Conservation (phyloP, 2,888 invertebrate genomes). For the Trachelus iudaicus region DNA sequence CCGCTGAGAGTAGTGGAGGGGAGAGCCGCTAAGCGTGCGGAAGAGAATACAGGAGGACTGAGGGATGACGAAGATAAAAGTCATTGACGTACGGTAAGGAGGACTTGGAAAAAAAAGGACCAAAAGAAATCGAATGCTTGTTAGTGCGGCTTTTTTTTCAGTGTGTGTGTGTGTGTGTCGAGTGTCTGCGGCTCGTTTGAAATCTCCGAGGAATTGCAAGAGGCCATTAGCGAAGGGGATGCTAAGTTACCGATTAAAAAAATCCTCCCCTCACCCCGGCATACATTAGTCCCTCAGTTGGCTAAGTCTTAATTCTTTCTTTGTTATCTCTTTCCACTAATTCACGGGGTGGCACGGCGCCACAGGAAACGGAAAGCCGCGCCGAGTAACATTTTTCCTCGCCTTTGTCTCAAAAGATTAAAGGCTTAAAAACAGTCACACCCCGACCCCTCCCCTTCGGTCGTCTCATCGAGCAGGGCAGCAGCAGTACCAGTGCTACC, state of each 20-base stretch:
- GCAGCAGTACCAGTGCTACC: not conserved
- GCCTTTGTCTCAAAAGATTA: conserved; percentile 55
- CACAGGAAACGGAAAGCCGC: conserved; percentile 27
- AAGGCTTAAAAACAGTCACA: conserved; percentile 49
- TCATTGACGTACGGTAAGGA: not conserved
- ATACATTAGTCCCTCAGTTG: conserved; percentile 47
- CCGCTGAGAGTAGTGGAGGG: not conserved
- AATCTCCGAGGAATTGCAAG: conserved; percentile 21
- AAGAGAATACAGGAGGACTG: not conserved
- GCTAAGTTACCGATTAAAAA: conserved; percentile 31
- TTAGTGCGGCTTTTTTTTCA: not conserved
- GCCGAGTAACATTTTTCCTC: conserved; percentile 45
- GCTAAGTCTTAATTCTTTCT: conserved; percentile 58
- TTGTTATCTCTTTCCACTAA: conserved; percentile 57
- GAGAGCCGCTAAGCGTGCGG: not conserved
- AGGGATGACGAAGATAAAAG: not conserved
- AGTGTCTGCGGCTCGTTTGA: not conserved
- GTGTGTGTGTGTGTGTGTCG: too few species aligned
- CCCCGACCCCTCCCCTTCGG: conserved; percentile 18
- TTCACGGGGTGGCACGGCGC: conserved; percentile 34
- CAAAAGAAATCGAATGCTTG: not conserved
- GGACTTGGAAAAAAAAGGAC: not conserved
- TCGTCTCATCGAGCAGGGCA: not conserved
- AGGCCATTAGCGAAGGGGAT: conserved; percentile 35
- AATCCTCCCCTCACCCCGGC: conserved; percentile 30